phyloP scores from a whole-genome alignment of 2,113 vertebrate genomes.

The Acanthisitta chloris region DNA sequence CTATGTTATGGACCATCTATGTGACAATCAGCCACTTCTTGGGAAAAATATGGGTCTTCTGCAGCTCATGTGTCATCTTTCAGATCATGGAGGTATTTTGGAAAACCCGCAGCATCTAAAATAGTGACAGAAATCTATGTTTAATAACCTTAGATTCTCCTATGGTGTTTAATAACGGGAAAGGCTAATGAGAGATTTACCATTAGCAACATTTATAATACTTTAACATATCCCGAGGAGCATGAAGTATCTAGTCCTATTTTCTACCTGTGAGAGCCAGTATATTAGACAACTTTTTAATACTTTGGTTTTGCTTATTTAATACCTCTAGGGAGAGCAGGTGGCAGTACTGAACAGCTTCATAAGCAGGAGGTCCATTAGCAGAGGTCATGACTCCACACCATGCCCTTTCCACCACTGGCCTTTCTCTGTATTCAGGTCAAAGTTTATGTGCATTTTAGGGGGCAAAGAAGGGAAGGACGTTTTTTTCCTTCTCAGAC shows the following conservation, averaged over 20 bases:
- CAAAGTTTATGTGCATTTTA: background rate
- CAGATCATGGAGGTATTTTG: background rate
- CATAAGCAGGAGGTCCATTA: background rate
- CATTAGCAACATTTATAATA: rapidly evolving
- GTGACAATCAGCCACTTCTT: background rate
- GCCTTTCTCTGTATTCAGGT: background rate
- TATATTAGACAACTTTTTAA: background rate
- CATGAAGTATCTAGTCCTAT: background rate
- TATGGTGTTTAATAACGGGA: background rate
- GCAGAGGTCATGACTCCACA: background rate
- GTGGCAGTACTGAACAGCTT: background rate
- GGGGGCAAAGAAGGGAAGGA: background rate
- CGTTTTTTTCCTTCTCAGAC: background rate
- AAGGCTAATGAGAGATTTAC: background rate
- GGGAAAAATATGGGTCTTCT: background rate
- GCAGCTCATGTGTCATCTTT: rapidly evolving
- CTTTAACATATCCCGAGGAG: background rate
- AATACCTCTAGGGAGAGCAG: background rate
- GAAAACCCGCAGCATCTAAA: background rate
- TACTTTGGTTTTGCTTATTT: background rate
- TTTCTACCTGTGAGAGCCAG: background rate
- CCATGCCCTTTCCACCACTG: background rate
- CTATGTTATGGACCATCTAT: background rate
- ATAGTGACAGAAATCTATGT: background rate
- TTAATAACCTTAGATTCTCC: background rate